Base-by-base conservation (phyloP, 2,797 vertebrate genomes). In the Hipposideros larvatus region DNA sequence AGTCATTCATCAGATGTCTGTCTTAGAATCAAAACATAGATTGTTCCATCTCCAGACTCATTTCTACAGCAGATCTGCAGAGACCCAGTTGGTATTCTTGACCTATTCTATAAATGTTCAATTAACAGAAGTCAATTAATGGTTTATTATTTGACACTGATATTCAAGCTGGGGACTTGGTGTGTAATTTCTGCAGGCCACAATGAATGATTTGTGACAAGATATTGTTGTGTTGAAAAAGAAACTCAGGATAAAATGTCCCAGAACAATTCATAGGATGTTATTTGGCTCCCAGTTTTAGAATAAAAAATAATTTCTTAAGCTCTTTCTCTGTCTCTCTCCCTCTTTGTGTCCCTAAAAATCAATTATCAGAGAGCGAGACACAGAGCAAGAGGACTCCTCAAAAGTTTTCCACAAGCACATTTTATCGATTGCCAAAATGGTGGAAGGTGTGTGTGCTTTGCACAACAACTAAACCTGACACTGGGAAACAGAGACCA, bases 251-350 rank as follows among this genome's bases (percentile, higher is more conserved):
- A 97, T 79, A 53, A 97, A 96, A 97, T 94, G 70, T 78, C 87
- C 85, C 92, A 86, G 87, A 90, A 82, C 86, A 98, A 97, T 94
- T 93, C 96, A 90, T 94, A 93, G 94, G 96, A 95, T 97, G 70
- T 79, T 90, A 87, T 31, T 88, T 48, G 28, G 74, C 31, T 97
- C 79, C 93, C 43, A 97, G 89, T 41, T 96, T 90, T 87, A 83
- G 51, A 87, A 55, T 88, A 37, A 55, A 87, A 85, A 90, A 51
- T 46, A 87, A 73, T 63, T 91, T 80, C 75, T 51, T 57, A 73
- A 79, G 53, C 14, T 71, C 59, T 65, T 65, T 90, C 13, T 92
- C 46, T 65, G 4, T 94, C 59, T 63, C 53, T 26, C 21, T 85
- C 8, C 57, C 21, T 83, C 48, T 94, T 77, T 95, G 15, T 83